A percentile compares a stretch with the other conserved stretches of the same genome.
These are phyloP conservation scores for Peromyscus californicus DNA, from an alignment of 2,113 vertebrate species.

Conservation along the genomic window DNA sequence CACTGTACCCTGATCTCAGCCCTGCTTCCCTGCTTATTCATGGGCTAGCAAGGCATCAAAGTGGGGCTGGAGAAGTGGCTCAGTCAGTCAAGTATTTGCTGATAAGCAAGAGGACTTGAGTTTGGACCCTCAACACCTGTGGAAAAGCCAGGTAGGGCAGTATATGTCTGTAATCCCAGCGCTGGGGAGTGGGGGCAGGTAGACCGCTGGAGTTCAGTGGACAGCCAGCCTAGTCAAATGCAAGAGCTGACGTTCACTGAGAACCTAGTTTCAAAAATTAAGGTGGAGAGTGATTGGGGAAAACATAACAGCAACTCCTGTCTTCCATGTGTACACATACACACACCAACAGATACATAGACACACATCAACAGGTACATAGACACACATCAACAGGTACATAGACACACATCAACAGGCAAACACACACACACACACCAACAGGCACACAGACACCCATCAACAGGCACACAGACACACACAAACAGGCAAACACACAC, in stretches of 20 bases:
- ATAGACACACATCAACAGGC: background rate
- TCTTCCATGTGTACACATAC: too few species aligned
- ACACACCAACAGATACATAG: background rate
- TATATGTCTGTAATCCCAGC: background rate
- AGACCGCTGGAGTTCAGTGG: too few species aligned
- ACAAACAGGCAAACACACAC: too few species aligned
- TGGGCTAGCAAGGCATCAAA: background rate
- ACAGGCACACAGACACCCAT: background rate
- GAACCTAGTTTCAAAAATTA: background rate
- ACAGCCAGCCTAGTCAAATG: background rate
- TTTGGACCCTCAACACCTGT: background rate
- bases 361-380: background rate
- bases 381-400: background rate
- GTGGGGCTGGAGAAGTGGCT: background rate
- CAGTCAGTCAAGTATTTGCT: background rate
- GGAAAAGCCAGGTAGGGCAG: background rate
- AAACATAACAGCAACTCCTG: background rate
- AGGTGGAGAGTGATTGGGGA: background rate
- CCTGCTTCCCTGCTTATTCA: background rate
- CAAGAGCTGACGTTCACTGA: background rate
- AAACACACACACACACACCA: too few species aligned
- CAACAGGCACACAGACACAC: background rate
- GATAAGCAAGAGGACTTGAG: background rate
- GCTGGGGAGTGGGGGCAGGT: background rate
- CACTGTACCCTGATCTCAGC: background rate